Conservation (phyloP, 2,113 vertebrate genomes). For the Microcebus jonahi region DNA sequence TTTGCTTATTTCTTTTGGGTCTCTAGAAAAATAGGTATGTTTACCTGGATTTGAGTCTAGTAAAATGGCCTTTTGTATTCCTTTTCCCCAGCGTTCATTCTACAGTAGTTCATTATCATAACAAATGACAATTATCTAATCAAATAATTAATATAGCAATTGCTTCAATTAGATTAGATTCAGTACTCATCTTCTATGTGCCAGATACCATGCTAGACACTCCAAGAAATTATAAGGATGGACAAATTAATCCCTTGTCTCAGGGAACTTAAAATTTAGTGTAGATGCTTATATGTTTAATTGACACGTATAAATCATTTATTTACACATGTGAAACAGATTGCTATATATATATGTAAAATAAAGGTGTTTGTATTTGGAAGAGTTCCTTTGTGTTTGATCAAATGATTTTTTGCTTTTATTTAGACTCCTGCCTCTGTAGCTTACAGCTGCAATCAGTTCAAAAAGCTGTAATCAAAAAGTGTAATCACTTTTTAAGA, state of each 20-base stretch:
- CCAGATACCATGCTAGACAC: not conserved
- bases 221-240: not conserved
- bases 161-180: conserved; percentile 41
- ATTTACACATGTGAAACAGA: conserved; percentile 29
- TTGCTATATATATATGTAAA: not conserved
- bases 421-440: conserved; percentile 47
- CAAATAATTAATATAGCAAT: conserved; percentile 38
- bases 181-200: not conserved
- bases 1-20: conserved; percentile 65
- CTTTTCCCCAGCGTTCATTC: not conserved
- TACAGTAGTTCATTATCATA: not conserved
- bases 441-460: conserved; percentile 67
- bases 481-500: conserved; percentile 68
- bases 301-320: conserved; percentile 15
- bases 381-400: conserved; percentile 60
- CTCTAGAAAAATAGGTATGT: conserved; percentile 53
- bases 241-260: not conserved
- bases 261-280: not conserved
- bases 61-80: conserved; percentile 55
- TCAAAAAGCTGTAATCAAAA: conserved; percentile 68
- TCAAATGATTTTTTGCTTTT: conserved; percentile 65
- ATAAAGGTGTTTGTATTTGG: conserved; percentile 53
- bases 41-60: conserved; percentile 34
- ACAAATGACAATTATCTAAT: conserved; percentile 46
- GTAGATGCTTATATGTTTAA: not conserved